Evolutionary conservation across 2,113 vertebrate species (phyloP).

Genomic region (Mesocricetus auratus): DNA sequence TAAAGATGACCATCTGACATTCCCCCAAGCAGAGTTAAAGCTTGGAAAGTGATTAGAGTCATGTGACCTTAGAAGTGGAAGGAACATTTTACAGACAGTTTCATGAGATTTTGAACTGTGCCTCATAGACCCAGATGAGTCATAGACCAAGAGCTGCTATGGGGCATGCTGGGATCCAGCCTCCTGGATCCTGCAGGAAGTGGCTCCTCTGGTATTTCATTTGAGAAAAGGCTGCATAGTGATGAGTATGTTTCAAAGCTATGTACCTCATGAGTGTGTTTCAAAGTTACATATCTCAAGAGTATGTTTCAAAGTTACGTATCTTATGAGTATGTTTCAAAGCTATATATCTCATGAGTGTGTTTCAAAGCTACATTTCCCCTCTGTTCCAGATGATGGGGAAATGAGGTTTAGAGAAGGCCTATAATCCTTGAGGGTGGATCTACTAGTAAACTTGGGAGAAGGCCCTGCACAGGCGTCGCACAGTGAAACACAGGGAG

Average conservation of each 20-base stretch:
- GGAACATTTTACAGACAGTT: not conserved
- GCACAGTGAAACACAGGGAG: no score
- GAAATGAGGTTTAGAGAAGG: not conserved
- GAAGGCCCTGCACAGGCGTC: not conserved
- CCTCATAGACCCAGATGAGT: not conserved
- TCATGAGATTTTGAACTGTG: constrained; percentile 3
- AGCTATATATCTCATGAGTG: not conserved
- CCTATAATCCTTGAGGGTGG: not conserved
- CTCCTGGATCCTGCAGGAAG: not conserved
- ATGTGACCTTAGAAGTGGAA: constrained; percentile 9
- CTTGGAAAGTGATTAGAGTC: not conserved
- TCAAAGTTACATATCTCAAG: no score
- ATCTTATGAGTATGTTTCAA: not conserved
- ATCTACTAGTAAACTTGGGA: not conserved
- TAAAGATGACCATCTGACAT: not conserved
- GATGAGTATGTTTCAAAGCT: not conserved
- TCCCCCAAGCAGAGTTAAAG: not conserved
- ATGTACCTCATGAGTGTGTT: not conserved
- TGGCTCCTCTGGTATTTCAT: not conserved
- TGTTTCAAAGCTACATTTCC: no score
- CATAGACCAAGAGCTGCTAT: not conserved
- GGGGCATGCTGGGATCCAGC: not conserved
- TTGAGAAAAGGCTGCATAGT: not conserved
- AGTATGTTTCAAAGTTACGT: no score
- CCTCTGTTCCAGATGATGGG: constrained; percentile 32